Evolutionary conservation across 1,140 invertebrate species (phyloP).

Genomic region (Pachyrhynchus sulphureomaculatus): DNA sequence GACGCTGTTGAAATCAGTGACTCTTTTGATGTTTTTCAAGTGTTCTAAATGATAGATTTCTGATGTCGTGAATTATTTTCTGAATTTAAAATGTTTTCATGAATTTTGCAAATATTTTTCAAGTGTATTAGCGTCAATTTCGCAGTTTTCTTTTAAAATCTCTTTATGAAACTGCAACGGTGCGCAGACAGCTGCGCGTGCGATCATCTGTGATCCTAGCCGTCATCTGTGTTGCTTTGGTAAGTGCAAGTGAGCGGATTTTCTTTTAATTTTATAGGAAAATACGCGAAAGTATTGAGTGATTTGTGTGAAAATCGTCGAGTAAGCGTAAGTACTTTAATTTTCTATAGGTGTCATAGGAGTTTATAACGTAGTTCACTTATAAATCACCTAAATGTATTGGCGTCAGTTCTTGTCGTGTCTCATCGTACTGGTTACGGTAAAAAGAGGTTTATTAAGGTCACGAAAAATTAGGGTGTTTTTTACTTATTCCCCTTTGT

Average conservation of each 20-base stretch:
- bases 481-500: neutral
- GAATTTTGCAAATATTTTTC: neutral
- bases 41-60: neutral
- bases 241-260: constrained; percentile 41
- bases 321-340: constrained; percentile 27
- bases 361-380: constrained; percentile 45
- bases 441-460: constrained; percentile 19
- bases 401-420: constrained; percentile 41
- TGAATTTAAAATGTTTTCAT: neutral
- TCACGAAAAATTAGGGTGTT: neutral
- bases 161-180: constrained; percentile 13
- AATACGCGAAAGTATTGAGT: constrained; percentile 39
- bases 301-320: constrained; percentile 32
- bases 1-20: neutral
- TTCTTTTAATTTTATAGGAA: constrained; percentile 38
- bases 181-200: constrained; percentile 37
- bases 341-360: constrained; percentile 39
- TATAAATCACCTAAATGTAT: constrained; percentile 41
- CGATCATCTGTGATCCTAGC: constrained; percentile 40
- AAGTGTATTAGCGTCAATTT: neutral
- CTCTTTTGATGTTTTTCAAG: neutral
- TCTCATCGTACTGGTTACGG: constrained; percentile 18
- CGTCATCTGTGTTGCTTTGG: constrained; percentile 50
- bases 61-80: neutral
- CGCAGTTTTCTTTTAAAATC: neutral